Evolutionary conservation across 2,113 vertebrate species (phyloP), one percentile per base, ranked within the genome.

Genomic region (Ceyx melanurus): DNA sequence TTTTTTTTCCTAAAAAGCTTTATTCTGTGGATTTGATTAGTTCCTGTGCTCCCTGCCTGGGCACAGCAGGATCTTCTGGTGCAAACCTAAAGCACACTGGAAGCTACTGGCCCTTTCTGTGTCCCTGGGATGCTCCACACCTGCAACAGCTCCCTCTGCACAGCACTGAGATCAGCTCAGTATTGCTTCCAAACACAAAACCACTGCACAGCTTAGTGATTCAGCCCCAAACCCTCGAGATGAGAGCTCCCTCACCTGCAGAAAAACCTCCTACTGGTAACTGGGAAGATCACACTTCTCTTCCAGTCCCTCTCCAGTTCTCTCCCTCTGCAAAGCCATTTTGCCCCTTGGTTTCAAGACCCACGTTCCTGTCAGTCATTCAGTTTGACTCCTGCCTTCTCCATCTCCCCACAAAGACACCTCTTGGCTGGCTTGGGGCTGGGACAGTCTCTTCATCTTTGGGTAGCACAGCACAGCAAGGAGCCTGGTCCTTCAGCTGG

Each of bases 291-390:
- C 11, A 45, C 43, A 45, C 43, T 45, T 45, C 43, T 45, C 43
- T 45, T 17, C 43, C 43, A 45, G 43, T 45, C 43, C 43, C 43
- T 45, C 43, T 15, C 43, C 43, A 45, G 15, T 45, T 45, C 15
- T 45, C 43, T 11, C 43, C 43, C 43, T 45, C 43, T 45, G 43
- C 43, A 45, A 45, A 45, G 43, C 43, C 43, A 45, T 45, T 45
- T 45, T 11, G 2, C 53, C 42, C 29, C 0, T 0, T 16, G 10
- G 25, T 37, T 88, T 77, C 35, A 60, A 70, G 22, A 33, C 20
- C 22, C 29, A 4, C 0, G 0, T 10, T 89, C 56, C 60, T 72
- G 71, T 54, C 22, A 9, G 60, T 13, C 46, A n/a, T 82, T 57
- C 81, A 4, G 4, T 43, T 73, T 57, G 70, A n/a, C 9, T 93